Evolutionary conservation across 2,888 invertebrate species (phyloP).

Genomic region (Myathropa florea): DNA sequence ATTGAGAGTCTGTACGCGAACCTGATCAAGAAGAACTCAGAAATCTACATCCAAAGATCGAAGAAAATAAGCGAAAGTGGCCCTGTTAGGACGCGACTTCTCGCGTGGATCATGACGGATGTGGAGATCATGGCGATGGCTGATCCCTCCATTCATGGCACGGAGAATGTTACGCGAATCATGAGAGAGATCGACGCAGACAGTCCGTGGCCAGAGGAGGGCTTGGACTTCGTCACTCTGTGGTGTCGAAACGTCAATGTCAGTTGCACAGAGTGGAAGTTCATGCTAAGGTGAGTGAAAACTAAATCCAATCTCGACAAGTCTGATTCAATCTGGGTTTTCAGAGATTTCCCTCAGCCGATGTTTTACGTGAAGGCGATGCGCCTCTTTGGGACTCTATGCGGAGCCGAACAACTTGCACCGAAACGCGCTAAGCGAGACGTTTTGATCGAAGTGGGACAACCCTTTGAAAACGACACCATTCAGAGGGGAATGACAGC

Average conservation of each 20-base stretch:
- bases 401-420: conserved; percentile 93
- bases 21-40: conserved; percentile 93
- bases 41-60: conserved; percentile 96
- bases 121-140: conserved; percentile 87
- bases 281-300: conserved; percentile 84
- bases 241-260: conserved; percentile 95
- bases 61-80: conserved; percentile 83
- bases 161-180: conserved; percentile 86
- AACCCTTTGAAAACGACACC: conserved; percentile 90
- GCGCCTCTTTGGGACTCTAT: conserved; percentile 93
- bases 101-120: conserved; percentile 92
- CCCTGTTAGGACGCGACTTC: conserved; percentile 87
- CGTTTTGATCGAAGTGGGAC: conserved; percentile 86
- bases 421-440: conserved; percentile 83
- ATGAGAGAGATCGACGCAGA: conserved; percentile 93
- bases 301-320: background rate
- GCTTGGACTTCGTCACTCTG: conserved; percentile 92
- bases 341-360: conserved; percentile 96
- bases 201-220: conserved; percentile 95
- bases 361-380: conserved; percentile 91
- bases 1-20: conserved; percentile 94
- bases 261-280: conserved; percentile 91
- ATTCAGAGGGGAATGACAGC: conserved; percentile 96
- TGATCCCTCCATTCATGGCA: conserved; percentile 92
- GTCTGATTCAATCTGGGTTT: background rate